phyloP scores from a whole-genome alignment of 2,113 vertebrate genomes.

The Oncorhynchus masou region DNA sequence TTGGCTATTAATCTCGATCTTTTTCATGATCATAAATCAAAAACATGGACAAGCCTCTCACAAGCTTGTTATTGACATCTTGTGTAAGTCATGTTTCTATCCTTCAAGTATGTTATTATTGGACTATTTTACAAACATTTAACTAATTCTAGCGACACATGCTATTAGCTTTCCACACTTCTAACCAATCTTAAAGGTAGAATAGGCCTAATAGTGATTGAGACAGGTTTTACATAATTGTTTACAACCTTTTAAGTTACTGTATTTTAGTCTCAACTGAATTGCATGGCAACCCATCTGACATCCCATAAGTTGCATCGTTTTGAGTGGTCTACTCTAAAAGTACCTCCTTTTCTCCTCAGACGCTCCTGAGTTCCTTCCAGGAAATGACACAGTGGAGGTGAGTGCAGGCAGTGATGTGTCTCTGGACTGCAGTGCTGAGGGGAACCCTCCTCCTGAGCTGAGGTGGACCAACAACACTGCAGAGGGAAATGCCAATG shows the following conservation, averaged over 20 bases:
- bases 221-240: too few relatives aligned
- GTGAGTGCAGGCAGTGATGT: constrained; percentile 1
- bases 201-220: too few relatives aligned
- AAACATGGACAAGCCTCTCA: constrained; percentile 25
- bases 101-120: not conserved
- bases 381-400: accelerated
- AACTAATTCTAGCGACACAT: too few relatives aligned
- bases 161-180: too few relatives aligned
- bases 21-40: not conserved
- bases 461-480: constrained; percentile 13
- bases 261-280: not conserved
- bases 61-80: constrained; percentile 19
- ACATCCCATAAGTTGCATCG: not conserved
- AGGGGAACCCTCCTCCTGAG: constrained; percentile 53
- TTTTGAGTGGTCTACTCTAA: not conserved
- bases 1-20: not conserved
- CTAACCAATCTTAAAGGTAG: too few relatives aligned
- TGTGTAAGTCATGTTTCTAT: constrained; percentile 41
- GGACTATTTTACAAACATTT: not conserved
- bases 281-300: not conserved
- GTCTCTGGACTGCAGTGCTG: constrained; percentile 50
- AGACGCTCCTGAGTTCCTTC: constrained; percentile 52
- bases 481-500: not conserved
- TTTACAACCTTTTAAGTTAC: not conserved
- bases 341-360: not conserved